phyloP scores from a whole-genome alignment of 1,140 invertebrate species.

The Chrysopa pallens region DNA sequence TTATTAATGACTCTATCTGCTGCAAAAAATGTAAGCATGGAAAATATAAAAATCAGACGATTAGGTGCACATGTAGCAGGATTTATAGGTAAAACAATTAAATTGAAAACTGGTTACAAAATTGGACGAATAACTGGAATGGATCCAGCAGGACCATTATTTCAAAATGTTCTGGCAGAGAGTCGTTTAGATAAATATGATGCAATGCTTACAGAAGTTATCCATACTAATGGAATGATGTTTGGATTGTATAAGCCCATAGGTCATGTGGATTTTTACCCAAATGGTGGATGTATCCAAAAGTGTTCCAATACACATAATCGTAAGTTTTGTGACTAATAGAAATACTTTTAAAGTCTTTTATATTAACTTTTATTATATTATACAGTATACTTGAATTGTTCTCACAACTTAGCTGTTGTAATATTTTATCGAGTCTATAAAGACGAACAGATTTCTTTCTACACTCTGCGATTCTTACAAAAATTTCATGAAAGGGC shows the following conservation, averaged over 20 bases:
- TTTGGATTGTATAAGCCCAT: too few relatives aligned
- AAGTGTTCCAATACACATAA: background rate
- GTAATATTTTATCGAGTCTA: conserved; percentile 29
- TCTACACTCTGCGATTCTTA: conserved; percentile 20
- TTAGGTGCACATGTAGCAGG: conserved; percentile 63
- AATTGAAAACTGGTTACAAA: conserved; percentile 14
- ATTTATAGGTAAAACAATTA: conserved; percentile 36
- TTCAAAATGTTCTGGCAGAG: conserved; percentile 12
- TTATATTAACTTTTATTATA: too few relatives aligned
- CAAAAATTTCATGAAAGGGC: conserved; percentile 15
- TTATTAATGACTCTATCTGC: too few relatives aligned
- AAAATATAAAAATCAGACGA: conserved; percentile 41
- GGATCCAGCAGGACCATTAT: conserved; percentile 50
- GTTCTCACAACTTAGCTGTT: conserved; percentile 5
- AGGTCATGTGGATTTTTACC: too few relatives aligned
- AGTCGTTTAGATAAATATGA: too few relatives aligned
- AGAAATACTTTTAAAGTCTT: too few relatives aligned
- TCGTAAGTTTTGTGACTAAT: background rate
- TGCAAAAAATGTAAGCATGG: background rate
- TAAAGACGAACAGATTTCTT: conserved; percentile 21
- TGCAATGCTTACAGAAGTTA: too few relatives aligned
- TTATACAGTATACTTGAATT: too few relatives aligned
- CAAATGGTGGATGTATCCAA: too few relatives aligned
- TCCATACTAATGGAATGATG: too few relatives aligned
- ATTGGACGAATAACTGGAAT: conserved; percentile 32